Evolutionary conservation across 2,888 invertebrate species (phyloP), one percentile per base, ranked within the genome.

Genomic region (Hyposoter dolosus): DNA sequence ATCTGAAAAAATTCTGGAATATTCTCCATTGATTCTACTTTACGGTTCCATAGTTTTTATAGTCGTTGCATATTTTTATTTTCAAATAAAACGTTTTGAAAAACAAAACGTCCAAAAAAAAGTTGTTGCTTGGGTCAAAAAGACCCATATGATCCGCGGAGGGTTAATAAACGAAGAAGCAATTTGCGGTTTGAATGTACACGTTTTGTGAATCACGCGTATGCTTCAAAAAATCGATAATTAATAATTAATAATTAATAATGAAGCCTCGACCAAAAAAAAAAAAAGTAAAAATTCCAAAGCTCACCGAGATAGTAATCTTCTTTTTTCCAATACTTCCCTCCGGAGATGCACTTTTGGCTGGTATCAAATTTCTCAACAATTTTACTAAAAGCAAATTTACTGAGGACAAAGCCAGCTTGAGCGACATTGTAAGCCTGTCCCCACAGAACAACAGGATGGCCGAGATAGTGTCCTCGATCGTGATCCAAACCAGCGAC

Each of bases 381-480:
- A 32, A 96, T 90, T 63, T 92, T 92, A 9, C 87, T 79, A 50
- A 96, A 88, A 35, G 94, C 93, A n/a, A 94, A 95, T 89, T 91
- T 93, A 90, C 96, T 96, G 65, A 96, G 91, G 80, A 95, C 95
- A 90, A 95, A 96, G 43, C 96, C 96, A 63, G 96, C 95, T 87
- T 95, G 93, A 2, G 95, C 95, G 7, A 94, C 93, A 91, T 96
- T 96, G 85, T 95, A 96, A 32, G 93, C 90, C 71, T 94, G 94
- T 43, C 94, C 95, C 96, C 96, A 96, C 88, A 95, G 94, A 78
- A 92, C 92, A 23, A 95, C 94, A 12, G 95, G 92, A 90, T 96
- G 95, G 0, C 96, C 96, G 76, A 96, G 92, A 93, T 96, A 96
- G 93, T 95, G 93, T 2, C 93, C 92, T 28, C 94, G 88, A 0